Evolutionary conservation across 2,113 vertebrate genomes (phyloP).

Genomic region (Camarhynchus parvulus): DNA sequence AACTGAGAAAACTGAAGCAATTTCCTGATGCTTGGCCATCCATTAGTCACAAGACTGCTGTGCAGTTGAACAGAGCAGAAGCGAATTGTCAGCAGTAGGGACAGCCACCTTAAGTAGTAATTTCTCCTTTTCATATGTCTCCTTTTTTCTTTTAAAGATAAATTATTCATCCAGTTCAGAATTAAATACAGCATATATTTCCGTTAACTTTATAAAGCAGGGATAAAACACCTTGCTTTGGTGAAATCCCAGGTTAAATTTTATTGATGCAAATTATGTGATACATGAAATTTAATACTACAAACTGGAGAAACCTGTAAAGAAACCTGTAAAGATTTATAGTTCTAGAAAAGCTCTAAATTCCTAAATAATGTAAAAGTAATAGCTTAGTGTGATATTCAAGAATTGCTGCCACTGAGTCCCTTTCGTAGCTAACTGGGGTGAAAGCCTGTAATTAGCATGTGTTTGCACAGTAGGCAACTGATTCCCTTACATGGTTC

Average conservation of each 20-base stretch:
- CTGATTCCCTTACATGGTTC: neutral
- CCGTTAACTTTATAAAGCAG: neutral
- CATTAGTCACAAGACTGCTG: neutral
- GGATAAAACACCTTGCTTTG: neutral
- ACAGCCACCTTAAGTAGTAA: neutral
- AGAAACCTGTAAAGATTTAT: neutral
- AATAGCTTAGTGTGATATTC: neutral
- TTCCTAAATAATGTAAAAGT: constrained; percentile 29
- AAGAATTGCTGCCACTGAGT: neutral
- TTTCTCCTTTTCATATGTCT: neutral
- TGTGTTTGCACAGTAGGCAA: constrained; percentile 13
- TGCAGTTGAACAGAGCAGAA: neutral
- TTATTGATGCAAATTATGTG: neutral
- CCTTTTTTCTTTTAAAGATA: neutral
- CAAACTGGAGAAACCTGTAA: neutral
- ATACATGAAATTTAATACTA: neutral
- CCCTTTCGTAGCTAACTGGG: neutral
- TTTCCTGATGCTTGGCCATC: neutral
- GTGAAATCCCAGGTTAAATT: neutral
- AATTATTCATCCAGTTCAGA: neutral
- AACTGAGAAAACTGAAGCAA: neutral
- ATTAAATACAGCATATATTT: neutral
- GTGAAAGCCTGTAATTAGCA: constrained; percentile 25
- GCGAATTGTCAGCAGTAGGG: neutral
- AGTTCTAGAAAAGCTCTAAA: neutral